Base-by-base conservation (phyloP, 53 echinoderm and acorn worm species). In the Echinarachnius parma region DNA sequence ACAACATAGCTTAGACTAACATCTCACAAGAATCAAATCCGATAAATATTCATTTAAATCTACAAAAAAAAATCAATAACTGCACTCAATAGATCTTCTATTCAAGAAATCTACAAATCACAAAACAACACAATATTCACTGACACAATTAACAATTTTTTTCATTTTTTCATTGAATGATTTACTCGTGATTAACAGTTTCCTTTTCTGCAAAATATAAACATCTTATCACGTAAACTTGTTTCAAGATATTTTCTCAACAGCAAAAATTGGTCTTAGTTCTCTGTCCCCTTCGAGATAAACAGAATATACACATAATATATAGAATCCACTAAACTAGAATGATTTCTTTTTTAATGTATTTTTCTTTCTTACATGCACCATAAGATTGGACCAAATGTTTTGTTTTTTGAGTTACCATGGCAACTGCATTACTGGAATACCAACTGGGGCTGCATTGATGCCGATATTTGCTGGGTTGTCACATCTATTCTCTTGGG, bases 401-500 rank as follows among this genome's bases (percentile, higher is more conserved):
- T n/a, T n/a, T 45, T 29, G 66, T 22, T 34, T 22, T 48, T 33
- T 13, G 39, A 28, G 74, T 72, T 72, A 56, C 74, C 74, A 72
- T 72, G 74, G 74, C 21, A 72, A 72, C 74, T 56, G 74, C 74
- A 72, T 72, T 29, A 72, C 42, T 72, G 74, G 74, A 72, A 72
- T 28, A 72, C 74, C 74, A 72, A 56, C 24, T 72, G 74, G 45
- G 74, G 74, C 29, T 72, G 74, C 74, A 72, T 56, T 54, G 74
- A 72, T 16, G 74, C 56, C 9, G 57, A 72, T 13, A 72, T 55
- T 21, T 36, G 55, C 55, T 55, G 71, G 19, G 81, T 71, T 24
- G 62, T 74, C 81, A 81, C 52, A 25, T 81, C 81, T 72, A 81
- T 62, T 62, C 81, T 71, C 81, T 81, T 81, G 50, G 81, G 81